Percentiles rank a stretch among this genome's conserved stretches.
Evolutionary conservation across 2,113 vertebrate genomes (phyloP).

Genomic region (Oryzias javanicus): DNA sequence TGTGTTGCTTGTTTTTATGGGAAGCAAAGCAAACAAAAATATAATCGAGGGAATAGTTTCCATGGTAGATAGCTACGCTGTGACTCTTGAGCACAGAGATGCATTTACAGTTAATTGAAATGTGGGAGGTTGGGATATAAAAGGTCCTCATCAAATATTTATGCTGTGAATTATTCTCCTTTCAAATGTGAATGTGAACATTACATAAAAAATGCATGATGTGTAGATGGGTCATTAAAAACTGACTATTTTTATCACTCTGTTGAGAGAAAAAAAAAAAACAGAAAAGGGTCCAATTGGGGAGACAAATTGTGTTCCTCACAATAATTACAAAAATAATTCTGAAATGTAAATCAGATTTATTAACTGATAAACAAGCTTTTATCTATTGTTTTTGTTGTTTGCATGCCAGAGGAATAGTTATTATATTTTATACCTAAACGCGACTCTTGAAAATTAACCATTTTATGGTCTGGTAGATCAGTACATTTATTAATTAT

Average conservation of each 20-base stretch:
- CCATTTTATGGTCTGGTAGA: too few species aligned
- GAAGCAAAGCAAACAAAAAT: slow-evolving; percentile 34
- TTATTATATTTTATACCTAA: too few species aligned
- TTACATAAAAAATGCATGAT: slow-evolving; percentile 60
- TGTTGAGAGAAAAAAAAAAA: background rate
- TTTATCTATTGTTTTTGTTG: too few species aligned
- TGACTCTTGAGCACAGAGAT: slow-evolving; percentile 31
- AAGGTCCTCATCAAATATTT: slow-evolving; percentile 66
- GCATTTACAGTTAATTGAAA: slow-evolving; percentile 59
- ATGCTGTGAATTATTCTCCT: slow-evolving; percentile 62
- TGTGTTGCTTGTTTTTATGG: slow-evolving; percentile 29
- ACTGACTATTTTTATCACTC: slow-evolving; percentile 24
- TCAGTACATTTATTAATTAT: background rate
- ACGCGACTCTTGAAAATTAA: too few species aligned
- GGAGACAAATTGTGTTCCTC: background rate
- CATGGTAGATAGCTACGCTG: slow-evolving; percentile 8
- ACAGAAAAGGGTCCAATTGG: background rate
- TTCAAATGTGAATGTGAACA: slow-evolving; percentile 63
- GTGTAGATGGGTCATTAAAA: slow-evolving; percentile 48
- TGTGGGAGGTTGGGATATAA: slow-evolving; percentile 55
- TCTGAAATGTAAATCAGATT: too few species aligned
- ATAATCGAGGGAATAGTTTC: slow-evolving; percentile 26
- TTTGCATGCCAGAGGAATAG: too few species aligned
- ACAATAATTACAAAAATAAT: too few species aligned
- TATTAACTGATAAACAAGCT: too few species aligned